phyloP scores from a whole-genome alignment of 2,797 vertebrate genomes.

The Catharus ustulatus region DNA sequence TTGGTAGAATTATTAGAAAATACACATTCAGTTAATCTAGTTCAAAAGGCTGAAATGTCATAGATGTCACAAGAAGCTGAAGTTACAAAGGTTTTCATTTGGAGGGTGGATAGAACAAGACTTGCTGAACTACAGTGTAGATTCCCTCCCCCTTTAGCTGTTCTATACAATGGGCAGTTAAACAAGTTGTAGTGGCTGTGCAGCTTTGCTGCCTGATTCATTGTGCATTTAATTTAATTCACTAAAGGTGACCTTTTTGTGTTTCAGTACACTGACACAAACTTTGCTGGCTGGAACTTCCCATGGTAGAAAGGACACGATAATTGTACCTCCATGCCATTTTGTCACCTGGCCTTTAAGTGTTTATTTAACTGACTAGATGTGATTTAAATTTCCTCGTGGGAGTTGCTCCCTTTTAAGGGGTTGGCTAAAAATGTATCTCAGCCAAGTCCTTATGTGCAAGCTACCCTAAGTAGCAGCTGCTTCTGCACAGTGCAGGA shows the following conservation, averaged over 20 bases:
- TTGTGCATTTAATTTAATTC: slow-evolving; percentile 61
- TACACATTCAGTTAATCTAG: not conserved
- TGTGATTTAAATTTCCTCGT: too few relatives aligned
- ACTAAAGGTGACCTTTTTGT: slow-evolving; percentile 57
- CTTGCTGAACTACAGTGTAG: not conserved
- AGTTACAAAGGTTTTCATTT: not conserved
- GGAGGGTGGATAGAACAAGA: not conserved
- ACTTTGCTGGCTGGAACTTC: not conserved
- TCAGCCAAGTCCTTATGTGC: too few relatives aligned
- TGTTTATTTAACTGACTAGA: too few relatives aligned
- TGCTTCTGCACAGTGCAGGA: too few relatives aligned
- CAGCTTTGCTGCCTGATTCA: slow-evolving; percentile 53
- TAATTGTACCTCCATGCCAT: not conserved
- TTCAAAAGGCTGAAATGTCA: not conserved
- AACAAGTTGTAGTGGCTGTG: slow-evolving; percentile 12
- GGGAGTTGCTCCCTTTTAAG: too few relatives aligned
- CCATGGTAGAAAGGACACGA: not conserved
- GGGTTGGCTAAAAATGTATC: too few relatives aligned
- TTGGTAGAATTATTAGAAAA: not conserved
- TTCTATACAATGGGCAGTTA: not conserved
- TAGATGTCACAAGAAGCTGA: not conserved
- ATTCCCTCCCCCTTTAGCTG: not conserved
- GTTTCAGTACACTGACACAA: slow-evolving; percentile 15
- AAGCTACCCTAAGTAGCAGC: too few relatives aligned
- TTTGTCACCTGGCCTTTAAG: too few relatives aligned